Evolutionary conservation across 2,113 vertebrate genomes (phyloP), one percentile per base, ranked within the genome.

Genomic region (Oophaga pumilio): DNA sequence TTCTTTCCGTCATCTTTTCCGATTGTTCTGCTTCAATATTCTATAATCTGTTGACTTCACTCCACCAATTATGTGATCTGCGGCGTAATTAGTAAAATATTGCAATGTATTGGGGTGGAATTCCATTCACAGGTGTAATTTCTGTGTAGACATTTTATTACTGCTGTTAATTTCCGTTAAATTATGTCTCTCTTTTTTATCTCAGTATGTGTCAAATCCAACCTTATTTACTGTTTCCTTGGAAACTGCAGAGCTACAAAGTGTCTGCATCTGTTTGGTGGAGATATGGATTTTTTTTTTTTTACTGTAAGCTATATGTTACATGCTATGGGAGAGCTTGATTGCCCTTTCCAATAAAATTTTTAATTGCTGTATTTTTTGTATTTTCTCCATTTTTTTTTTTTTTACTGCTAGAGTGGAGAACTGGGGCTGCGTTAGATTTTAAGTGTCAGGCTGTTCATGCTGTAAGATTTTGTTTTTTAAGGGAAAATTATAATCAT

Each of bases 181-280:
- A 9, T 89, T 82, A 69, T 43, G 87, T 24, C 2, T 43, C 4
- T 43, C 5, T 43, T 43, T 69, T 8, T 89, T 24, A 89, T 76
- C 76, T 52, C 50, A 76, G 20, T 86, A 87, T 71, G 76, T 76
- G 12, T 69, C 14, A 71, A 89, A 87, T 3, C 28, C 87, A 52
- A 76, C 57, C 56, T 91, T 89, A 84, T 60, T 66, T 85, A 82
- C 56, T 69, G 77, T 88, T 91, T 57, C 87, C 91, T 90, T 92
- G 90, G 89, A 90, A 90, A 91, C 2, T 82, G 24, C 33, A 84
- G 85, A 64, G 84, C 87, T 85, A 15, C 85, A 43, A 82, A 90
- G 76, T 68, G 53, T 64, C 28, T 89, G 4, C 76, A 88, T 0
- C 11, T 10, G n/a, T 85, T 90, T 8, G 53, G 50, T n/a, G 88